Base-by-base conservation (phyloP, 2,888 invertebrate genomes). In the Polydrusus cervinus region DNA sequence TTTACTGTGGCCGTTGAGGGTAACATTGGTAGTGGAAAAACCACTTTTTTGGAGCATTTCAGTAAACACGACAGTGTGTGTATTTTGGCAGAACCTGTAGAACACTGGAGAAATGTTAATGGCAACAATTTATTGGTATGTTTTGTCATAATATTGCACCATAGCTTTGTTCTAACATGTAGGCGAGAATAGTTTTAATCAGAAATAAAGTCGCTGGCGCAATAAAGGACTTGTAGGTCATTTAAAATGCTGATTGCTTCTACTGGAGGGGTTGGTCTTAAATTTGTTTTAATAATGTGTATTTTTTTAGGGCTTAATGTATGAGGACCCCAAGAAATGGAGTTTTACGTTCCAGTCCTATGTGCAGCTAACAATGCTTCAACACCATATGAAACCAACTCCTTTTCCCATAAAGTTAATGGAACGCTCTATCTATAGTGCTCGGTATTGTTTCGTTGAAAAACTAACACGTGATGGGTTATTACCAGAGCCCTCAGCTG, bases 1-100 rank as follows among this genome's bases (percentile, higher is more conserved):
- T 94, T 94, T 83, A 95, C 95, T 0, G 94, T 97, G 20, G 90
- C 94, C 49, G 93, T 97, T 40, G 96, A 97, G 85, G 96, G 96
- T 30, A 97, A 97, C 86, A 96, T 97, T 82, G 96, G 96, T 30
- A 93, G 95, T 84, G 96, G 96, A 0, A 97, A 97, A 88, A 96
- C 96, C 1, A 95, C 96, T 8, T 95, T 96, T 85, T 86, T 97
- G 14, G 92, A 94, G 83, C 92, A 95, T 88, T 96, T 96, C 84
- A 89, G 92, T 67, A 91, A 92, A 82, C 92, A 92, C 83, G 90
- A 92, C 61, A 92, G 94, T 81, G 91, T 95, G 30, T 91, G 91
- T 71, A 82, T 87, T 2, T 79, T 85, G 47, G 79, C 86, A 7
- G 96, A 97, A 85, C 96, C 96, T 3, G 93, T 96, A 1, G 92